Evolutionary conservation across 2,797 vertebrate genomes (phyloP).

Genomic region (Thripadectes ignobilis): DNA sequence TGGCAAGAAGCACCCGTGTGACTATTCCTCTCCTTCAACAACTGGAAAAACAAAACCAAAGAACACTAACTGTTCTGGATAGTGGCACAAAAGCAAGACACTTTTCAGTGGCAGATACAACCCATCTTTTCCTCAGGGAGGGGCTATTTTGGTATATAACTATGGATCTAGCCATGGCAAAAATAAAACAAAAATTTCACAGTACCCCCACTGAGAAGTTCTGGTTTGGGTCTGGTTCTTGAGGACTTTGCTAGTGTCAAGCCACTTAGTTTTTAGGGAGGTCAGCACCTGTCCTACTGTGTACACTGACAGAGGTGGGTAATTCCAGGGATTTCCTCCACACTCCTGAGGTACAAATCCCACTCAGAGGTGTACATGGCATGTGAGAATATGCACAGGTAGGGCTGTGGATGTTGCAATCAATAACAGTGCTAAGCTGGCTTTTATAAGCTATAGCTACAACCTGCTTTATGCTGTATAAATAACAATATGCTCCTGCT

Average conservation of each 20-base stretch:
- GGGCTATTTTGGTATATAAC: neutral
- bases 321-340: neutral
- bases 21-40: neutral
- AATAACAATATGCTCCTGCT: neutral
- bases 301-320: neutral
- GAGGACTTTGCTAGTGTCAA: neutral
- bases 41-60: neutral
- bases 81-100: neutral
- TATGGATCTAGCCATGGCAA: neutral
- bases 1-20: neutral
- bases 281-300: neutral
- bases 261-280: neutral
- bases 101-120: neutral
- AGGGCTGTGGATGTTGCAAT: neutral
- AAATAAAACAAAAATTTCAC: neutral
- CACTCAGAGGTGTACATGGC: too few species aligned
- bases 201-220: neutral
- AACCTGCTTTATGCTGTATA: neutral
- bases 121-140: neutral
- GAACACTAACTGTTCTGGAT: neutral
- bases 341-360: neutral
- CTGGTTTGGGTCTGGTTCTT: neutral
- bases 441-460: neutral
- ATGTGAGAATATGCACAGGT: accelerated
- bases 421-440: neutral